Conservation (phyloP, 2,888 invertebrate genomes). For the Pseudococcus viburni region DNA sequence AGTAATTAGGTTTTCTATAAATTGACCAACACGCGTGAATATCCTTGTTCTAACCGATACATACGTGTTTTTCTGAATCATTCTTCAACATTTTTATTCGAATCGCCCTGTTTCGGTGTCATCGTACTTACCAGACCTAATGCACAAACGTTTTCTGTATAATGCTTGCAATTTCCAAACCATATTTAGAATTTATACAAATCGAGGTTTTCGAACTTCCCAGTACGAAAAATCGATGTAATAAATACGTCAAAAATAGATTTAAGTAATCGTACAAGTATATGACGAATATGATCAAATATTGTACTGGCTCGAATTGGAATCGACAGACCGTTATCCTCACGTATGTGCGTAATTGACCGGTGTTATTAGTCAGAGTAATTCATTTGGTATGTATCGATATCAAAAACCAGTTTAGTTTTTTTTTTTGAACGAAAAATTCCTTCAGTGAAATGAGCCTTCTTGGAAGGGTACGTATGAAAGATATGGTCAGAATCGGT, state of each 20-base stretch:
- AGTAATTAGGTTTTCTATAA: neutral
- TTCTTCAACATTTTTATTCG: neutral
- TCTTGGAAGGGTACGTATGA: neutral
- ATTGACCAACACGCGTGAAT: too few species aligned
- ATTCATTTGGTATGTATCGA: conserved; percentile 8
- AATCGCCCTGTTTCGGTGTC: neutral
- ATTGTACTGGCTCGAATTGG: neutral
- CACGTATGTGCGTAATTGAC: neutral
- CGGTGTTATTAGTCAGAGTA: conserved; percentile 20
- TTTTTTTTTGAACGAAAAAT: conserved; percentile 9
- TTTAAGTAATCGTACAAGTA: neutral
- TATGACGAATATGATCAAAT: conserved; percentile 9
- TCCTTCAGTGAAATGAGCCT: neutral
- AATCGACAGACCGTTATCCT: neutral
- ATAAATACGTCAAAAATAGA: neutral
- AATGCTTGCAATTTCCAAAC: neutral
- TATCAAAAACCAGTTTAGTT: neutral
- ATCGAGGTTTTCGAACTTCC: neutral
- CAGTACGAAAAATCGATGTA: neutral
- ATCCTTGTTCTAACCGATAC: neutral
- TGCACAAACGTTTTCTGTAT: neutral
- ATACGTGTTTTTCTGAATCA: neutral
- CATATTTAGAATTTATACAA: neutral
- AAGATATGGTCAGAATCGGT: neutral
- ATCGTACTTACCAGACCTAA: neutral